Evolutionary conservation across 2,888 invertebrate species (phyloP).

Genomic region (Trachelus iudaicus): DNA sequence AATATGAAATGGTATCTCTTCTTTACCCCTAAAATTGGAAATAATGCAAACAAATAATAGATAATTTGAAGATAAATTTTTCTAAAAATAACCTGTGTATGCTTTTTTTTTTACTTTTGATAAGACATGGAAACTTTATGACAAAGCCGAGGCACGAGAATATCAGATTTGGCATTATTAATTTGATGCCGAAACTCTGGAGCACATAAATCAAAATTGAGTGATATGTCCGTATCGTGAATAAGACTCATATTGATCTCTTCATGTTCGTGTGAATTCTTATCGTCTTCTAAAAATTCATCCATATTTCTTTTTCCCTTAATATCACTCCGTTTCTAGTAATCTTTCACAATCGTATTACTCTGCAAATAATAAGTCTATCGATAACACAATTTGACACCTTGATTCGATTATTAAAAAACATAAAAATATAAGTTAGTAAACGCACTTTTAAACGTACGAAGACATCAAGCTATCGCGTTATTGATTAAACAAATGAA

Average conservation of each 20-base stretch:
- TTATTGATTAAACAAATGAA: background rate
- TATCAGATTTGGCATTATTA: conserved; percentile 4
- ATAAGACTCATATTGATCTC: background rate
- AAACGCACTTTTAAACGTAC: background rate
- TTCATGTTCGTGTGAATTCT: background rate
- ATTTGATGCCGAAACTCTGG: conserved; percentile 14
- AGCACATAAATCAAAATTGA: background rate
- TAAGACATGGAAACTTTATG: conserved; percentile 19
- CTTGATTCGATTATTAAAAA: background rate
- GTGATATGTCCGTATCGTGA: background rate
- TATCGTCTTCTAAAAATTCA: background rate
- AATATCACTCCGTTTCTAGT: background rate
- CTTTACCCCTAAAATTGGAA: conserved; percentile 35
- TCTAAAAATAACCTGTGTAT: background rate
- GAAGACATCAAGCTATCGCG: background rate
- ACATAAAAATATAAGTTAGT: background rate
- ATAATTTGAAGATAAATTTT: background rate
- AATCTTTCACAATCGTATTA: background rate
- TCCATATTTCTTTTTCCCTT: background rate
- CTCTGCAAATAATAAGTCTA: background rate
- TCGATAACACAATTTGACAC: background rate
- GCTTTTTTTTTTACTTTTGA: conserved; percentile 9
- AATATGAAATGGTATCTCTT: conserved; percentile 70
- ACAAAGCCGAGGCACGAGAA: conserved; percentile 18
- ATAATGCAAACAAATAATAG: background rate